Conservation (phyloP, 53 echinoderm and acorn worm genomes). For the Echinometra lucunter region DNA sequence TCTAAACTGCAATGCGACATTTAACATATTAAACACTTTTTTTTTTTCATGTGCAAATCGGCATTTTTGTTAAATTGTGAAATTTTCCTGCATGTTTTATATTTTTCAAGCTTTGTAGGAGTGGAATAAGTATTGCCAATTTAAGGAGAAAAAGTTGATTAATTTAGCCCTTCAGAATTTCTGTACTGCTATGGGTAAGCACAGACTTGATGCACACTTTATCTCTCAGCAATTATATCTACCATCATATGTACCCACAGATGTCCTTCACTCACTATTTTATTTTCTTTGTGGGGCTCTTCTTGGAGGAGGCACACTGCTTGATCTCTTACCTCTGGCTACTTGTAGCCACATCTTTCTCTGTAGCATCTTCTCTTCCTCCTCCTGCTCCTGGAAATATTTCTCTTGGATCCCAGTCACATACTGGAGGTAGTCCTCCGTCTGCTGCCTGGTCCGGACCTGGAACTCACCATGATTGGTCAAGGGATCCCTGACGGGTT, state of each 20-base stretch:
- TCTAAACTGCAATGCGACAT: no score
- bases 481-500: constrained; percentile 84
- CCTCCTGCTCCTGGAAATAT: constrained; percentile 72
- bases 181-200: no score
- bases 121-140: no score
- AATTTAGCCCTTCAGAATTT: no score
- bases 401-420: constrained; percentile 84
- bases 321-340: constrained; percentile 54
- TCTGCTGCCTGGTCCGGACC: constrained; percentile 89
- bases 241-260: neutral
- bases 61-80: no score
- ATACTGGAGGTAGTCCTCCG: constrained; percentile 81
- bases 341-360: constrained; percentile 78
- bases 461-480: constrained; percentile 83
- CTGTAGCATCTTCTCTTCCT: constrained; percentile 72
- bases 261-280: neutral
- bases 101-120: no score
- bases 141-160: no score
- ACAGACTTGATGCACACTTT: no score
- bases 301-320: constrained; percentile 58
- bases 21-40: no score
- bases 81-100: no score
- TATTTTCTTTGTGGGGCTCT: constrained; percentile 22
- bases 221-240: no score
- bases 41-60: no score